Evolutionary conservation across 2,888 invertebrate species (phyloP), one percentile per base, ranked within the genome.

Genomic region (Pristionchus exspectatus): DNA sequence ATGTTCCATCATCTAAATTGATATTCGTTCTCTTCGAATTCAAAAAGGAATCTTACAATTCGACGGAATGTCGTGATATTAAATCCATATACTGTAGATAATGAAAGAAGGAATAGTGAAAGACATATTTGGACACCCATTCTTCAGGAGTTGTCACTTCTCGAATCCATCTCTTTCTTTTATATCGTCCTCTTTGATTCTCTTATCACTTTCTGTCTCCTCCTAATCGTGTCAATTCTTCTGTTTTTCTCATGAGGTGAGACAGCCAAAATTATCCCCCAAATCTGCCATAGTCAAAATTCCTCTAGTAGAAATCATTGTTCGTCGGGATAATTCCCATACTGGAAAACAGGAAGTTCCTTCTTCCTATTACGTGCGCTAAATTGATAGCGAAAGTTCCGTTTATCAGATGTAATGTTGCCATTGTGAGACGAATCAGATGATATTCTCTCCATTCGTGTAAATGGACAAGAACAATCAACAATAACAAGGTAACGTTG

Each of bases 191-290:
- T 74, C 74, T 44, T 33, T 24, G 77, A 77, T 77, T 77, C 77
- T n/a, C 77, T 77, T 77, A 77, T 77, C 77, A 44, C 77, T 24
- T 77, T 44, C 77, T 77, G 77, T 77, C 50, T 77, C 77, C 50
- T n/a, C 38, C n/a, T 77, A 50, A 77, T 77, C 72, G 72, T 30
- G 27, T 69, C 30, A 30, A 38, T 30, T 16, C 30, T 38, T 33
- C 38, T 74, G 30, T 77, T 77, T 44, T 44, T 50, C 4, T 50
- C 74, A 27, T 30, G 30, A 30, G 16, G 30, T 44, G 44, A 77
- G 14, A 24, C 5, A 44, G 24, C 9, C 9, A 77, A 24, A 44
- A 24, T 44, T 10, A n/a, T 12, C 9, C 30, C 27, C 14, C 21
- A 24, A 44, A 44, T 77, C n/a, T 30, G 21, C 44, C 38, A 77